Base-by-base conservation (phyloP, 1,140 invertebrate species). In the Saccostrea echinata region DNA sequence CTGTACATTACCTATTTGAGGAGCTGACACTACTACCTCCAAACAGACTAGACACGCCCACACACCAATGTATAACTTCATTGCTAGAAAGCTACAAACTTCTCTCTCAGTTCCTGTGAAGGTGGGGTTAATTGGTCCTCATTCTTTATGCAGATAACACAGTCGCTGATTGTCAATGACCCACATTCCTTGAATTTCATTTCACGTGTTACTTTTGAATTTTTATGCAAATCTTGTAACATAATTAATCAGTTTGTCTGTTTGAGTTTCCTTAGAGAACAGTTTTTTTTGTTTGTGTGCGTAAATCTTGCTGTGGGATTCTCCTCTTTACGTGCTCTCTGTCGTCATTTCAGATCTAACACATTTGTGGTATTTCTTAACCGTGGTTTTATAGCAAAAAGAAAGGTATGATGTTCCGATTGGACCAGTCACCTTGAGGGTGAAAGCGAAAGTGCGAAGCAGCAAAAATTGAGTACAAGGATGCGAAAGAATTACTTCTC, bases 111-210 rank as follows among this genome's bases (percentile, higher is more conserved):
- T n/a, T n/a, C 27, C 27, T 24, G 12, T 76, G 8, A 30, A 12
- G 68, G 27, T 30, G 68, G 68, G 24, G 68, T 33, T 13, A 76
- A 30, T 33, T 16, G 27, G 68, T 33, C 27, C 27, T 33, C 27
- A 30, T 76, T 33, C 30, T 21, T 21, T 64, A 64, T 64, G 18
- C 57, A 64, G 57, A 64, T 18, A 24, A 64, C 57, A n/a, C 57
- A n/a, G n/a, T n/a, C n/a, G n/a, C n/a, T 2, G 1, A 11, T 11
- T 76, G 24, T 30, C 68, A 76, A 13, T 76, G 27, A 76, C 12
- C 68, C 30, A 76, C 68, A 76, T 76, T 76, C 68, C 30, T 13
- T 33, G 30, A 76, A 76, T 76, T 76, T 18, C 68, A 33, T 76
- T 76, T 27, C 68, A 30, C 27, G 9, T 33, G 11, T 76, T 76